A percentile compares a stretch with the other conserved stretches of the same genome.
Evolutionary conservation across 2,797 vertebrate genomes (phyloP).

Genomic region (Chaunax sp.): DNA sequence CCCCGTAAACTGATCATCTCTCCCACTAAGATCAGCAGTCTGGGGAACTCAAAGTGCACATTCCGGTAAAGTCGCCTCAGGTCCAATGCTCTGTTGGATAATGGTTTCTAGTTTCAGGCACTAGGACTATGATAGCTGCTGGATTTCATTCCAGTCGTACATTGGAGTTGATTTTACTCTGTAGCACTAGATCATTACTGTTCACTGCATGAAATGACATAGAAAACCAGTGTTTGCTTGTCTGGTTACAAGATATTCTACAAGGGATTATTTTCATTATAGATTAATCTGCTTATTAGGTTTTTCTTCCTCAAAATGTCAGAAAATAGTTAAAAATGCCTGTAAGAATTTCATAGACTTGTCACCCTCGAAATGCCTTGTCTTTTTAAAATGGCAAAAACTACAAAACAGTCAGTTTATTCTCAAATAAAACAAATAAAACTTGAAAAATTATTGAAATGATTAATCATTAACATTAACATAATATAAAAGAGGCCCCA

Average conservation of each 20-base stretch:
- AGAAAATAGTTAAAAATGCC: too few species aligned
- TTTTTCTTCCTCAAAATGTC: too few species aligned
- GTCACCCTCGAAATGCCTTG: too few species aligned
- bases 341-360: too few species aligned
- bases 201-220: slow-evolving; percentile 5
- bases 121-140: slow-evolving; percentile 3
- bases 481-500: too few species aligned
- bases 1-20: slow-evolving; percentile 21
- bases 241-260: neutral
- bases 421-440: too few species aligned
- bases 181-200: slow-evolving; percentile 1
- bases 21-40: slow-evolving; percentile 29
- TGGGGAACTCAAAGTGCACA: slow-evolving; percentile 32
- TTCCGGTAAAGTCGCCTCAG: slow-evolving; percentile 38
- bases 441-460: too few species aligned
- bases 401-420: too few species aligned
- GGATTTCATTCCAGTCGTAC: slow-evolving; percentile 19
- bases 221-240: neutral
- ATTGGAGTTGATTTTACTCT: slow-evolving; percentile 18
- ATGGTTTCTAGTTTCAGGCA: slow-evolving; percentile 28
- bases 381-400: too few species aligned
- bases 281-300: too few species aligned
- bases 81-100: slow-evolving; percentile 10
- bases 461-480: too few species aligned
- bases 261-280: too few species aligned